Evolutionary conservation across 1,140 invertebrate genomes (phyloP).

Genomic region (Conopomorpha cramerella): DNA sequence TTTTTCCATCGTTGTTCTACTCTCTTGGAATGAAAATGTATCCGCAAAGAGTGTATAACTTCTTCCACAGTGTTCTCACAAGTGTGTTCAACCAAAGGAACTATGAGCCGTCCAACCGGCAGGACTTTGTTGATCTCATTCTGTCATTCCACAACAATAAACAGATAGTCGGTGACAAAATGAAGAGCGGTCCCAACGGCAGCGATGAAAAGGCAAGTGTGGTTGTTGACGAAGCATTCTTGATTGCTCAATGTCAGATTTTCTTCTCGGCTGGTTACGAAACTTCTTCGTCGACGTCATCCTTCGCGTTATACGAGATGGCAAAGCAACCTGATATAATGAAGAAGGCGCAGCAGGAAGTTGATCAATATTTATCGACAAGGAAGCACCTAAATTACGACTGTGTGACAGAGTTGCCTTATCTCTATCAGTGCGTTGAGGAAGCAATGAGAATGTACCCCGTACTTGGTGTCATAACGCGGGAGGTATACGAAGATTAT

Average conservation of each 20-base stretch:
- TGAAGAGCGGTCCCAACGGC: conserved; percentile 7
- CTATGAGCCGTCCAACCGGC: conserved; percentile 7
- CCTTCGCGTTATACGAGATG: conserved; percentile 57
- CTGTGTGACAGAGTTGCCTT: conserved; percentile 32
- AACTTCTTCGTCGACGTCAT: conserved; percentile 47
- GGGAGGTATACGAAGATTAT: conserved; percentile 20
- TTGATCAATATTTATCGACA: conserved; percentile 40
- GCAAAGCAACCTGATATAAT: too few relatives aligned
- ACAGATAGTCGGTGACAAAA: conserved; percentile 7
- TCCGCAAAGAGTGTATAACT: conserved; percentile 1
- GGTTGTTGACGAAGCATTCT: too few relatives aligned
- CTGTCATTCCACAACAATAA: conserved; percentile 12
- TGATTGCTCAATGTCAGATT: conserved; percentile 64
- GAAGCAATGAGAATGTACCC: conserved; percentile 25
- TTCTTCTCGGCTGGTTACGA: too few relatives aligned
- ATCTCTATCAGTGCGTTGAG: conserved; percentile 14
- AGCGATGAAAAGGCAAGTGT: conserved; percentile 5
- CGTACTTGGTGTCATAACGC: conserved; percentile 10
- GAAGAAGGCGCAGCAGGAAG: conserved; percentile 55
- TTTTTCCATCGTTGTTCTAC: conserved; percentile 14
- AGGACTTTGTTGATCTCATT: conserved; percentile 17
- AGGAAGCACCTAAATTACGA: conserved; percentile 27
- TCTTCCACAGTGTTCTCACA: conserved; percentile 8
- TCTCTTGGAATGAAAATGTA: conserved; percentile 6
- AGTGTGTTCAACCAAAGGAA: conserved; percentile 6